Evolutionary conservation across 2,797 vertebrate genomes (phyloP), one percentile per base, ranked within the genome.

Genomic region (Dallia pectoralis): DNA sequence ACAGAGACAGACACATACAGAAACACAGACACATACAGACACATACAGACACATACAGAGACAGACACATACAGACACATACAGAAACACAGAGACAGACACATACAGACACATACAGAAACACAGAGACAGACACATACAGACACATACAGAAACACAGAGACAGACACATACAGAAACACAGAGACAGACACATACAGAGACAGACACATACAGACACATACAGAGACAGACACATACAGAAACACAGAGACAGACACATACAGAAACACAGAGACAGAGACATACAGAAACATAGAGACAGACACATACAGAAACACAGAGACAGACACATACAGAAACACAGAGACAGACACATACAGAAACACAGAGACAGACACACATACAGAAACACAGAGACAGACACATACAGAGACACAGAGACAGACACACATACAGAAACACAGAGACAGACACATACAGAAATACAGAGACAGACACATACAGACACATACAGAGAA

Each of bases 21-120:
- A 74, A 40, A 82, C 53, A 85, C 29, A 79, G 18, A 78, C 22
- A 84, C 29, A 44, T n/a, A n/a, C n/a, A n/a, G 14, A 11, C 11
- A 12, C 14, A 69, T 0, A 74, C 65, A 63, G 72, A 85, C 19
- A 83, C 68, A 82, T n/a, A n/a, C 40, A 77, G 70, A 78, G 77
- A 71, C 79, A 49, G 25, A 72, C 30, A 62, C 18, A 70, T 11
- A 81, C 66, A 61, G 14, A 72, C 69, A 53, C 22, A 71, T n/a
- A n/a, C n/a, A n/a, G 92, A 91, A 93, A 90, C 53, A 59, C 25
- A 22, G 53, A 59, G 25, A 94, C 88, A 91, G 32, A 90, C 40
- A 56, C 62, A 78, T 12, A 71, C 12, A 74, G n/a, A n/a, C n/a
- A n/a, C 1, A 33, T 16, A 69, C 16, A 68, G 51, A 87, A 65